Conservation (phyloP, 2,113 vertebrate species). For the Chiloscyllium plagiosum region DNA sequence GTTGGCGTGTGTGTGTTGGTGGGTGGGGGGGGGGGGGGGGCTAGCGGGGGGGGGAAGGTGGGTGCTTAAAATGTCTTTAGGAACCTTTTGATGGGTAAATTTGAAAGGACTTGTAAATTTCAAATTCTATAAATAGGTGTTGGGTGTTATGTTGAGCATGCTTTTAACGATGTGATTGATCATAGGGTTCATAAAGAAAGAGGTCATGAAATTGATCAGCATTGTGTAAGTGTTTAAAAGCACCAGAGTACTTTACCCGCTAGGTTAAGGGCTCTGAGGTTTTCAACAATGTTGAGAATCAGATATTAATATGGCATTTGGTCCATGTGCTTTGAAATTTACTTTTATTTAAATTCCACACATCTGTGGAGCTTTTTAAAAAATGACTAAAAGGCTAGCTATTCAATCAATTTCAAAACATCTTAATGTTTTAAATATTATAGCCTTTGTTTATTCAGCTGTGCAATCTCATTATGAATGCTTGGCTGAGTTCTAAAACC, state of each 20-base stretch:
- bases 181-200: background rate
- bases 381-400: background rate
- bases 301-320: background rate
- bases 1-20: no score
- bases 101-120: background rate
- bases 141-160: background rate
- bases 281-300: background rate
- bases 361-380: background rate
- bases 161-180: background rate
- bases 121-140: background rate
- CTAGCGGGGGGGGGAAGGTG: background rate
- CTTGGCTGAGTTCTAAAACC: background rate
- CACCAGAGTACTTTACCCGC: background rate
- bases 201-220: background rate
- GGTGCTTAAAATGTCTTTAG: background rate
- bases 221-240: background rate
- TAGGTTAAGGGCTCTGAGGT: background rate
- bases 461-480: background rate
- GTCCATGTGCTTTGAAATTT: background rate
- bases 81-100: background rate
- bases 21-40: no score
- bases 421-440: background rate
- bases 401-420: background rate
- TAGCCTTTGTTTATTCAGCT: background rate
- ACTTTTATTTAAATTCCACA: background rate